Base-by-base conservation (phyloP, 1,140 invertebrate genomes). In the Drosophila athabasca region DNA sequence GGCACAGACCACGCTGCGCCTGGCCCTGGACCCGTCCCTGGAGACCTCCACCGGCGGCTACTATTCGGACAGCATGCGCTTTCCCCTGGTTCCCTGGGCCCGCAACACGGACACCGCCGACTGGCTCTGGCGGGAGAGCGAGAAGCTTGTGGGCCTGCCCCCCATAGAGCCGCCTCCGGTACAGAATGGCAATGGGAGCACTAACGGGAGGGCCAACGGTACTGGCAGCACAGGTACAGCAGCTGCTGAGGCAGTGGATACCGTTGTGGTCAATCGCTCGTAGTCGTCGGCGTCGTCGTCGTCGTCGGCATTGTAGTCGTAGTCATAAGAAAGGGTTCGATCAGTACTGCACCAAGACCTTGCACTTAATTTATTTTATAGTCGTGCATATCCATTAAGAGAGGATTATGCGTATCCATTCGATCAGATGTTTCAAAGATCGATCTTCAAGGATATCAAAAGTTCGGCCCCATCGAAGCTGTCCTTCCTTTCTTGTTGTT, bases 1-100 rank as follows among this genome's bases (percentile, higher is more conserved):
- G 0, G 96, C 96, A 7, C 96, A 97, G 91, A 97, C 96, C 1
- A 94, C 95, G 2, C 92, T 98, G 45, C 94, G 96, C 81, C 96
- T 96, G 85, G 94, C 96, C 3, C 90, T 97, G 1, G 95, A 96
- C 89, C 95, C 70, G 92, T 95, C 84, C 94, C 94, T 76, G 95
- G 96, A 66, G 79, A 94, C 11, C 94, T 94, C 92, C 94, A 95
- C 85, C 93, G 93, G 95, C 93, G 92, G 90, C 54, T 90, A 78
- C 51, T 90, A 91, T 75, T 93, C 94, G 62, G 95, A 96, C 62
- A 95, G 95, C 76, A 83, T 90, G 24, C 75, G 73, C 0, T 79
- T 59, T 2, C 82, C 85, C 0, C 13, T 90, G 22, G 49, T 88
- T 13, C 73, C 81, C 5, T 90, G 76, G 49, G 92, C 92, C 1